phyloP scores from a whole-genome alignment of 1,140 invertebrate species.

The Megathymus violae region DNA sequence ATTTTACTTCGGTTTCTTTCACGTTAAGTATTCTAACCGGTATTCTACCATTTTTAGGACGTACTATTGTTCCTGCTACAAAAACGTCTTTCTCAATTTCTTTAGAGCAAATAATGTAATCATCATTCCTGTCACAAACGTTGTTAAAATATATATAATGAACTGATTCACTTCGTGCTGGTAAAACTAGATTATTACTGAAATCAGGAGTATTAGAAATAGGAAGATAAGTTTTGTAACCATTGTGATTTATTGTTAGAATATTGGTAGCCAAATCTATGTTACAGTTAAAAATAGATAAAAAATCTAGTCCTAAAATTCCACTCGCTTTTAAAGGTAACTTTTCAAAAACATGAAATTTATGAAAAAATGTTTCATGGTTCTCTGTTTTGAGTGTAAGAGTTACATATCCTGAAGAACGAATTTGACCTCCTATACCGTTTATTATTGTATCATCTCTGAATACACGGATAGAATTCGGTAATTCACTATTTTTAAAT shows the following conservation, averaged over 20 bases:
- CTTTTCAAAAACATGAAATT: conserved; percentile 21
- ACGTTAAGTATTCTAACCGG: conserved; percentile 10
- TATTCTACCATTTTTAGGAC: conserved; percentile 8
- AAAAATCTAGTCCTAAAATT: conserved; percentile 30
- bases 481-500: conserved; percentile 9
- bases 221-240: not conserved
- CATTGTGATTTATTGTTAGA: conserved; percentile 12
- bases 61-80: conserved; percentile 10
- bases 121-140: not conserved
- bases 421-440: not conserved
- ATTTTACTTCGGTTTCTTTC: not conserved
- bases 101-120: conserved; percentile 5
- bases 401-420: not conserved
- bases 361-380: conserved; percentile 1
- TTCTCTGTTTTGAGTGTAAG: not conserved
- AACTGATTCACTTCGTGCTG: not conserved
- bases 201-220: not conserved
- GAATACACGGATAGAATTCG: not conserved
- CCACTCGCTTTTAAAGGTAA: conserved; percentile 25
- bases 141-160: not conserved
- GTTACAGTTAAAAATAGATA: conserved; percentile 8
- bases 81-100: conserved; percentile 12
- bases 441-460: conserved; percentile 5
- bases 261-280: conserved; percentile 18
- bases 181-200: not conserved